Conservation (phyloP, 2,113 vertebrate genomes). For the Cochlearius cochlearius region DNA sequence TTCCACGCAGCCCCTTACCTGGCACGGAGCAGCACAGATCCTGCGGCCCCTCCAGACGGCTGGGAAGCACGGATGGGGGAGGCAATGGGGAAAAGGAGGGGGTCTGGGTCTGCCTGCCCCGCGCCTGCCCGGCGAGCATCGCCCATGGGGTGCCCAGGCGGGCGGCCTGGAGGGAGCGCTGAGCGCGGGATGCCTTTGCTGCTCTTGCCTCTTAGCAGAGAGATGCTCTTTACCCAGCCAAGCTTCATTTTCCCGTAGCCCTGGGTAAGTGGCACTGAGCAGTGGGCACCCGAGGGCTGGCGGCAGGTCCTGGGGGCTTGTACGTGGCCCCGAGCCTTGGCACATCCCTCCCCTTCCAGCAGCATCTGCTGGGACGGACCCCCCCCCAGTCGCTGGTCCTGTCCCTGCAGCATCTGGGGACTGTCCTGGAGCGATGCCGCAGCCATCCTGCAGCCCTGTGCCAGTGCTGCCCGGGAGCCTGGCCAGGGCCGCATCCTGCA, state of each 20-base stretch:
- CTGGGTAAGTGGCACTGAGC: not conserved
- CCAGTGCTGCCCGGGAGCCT: not conserved
- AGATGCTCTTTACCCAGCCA: not conserved
- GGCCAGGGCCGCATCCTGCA: not conserved
- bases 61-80: not conserved
- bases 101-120: not conserved
- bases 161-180: not conserved
- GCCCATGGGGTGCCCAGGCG: rapidly evolving
- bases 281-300: not conserved
- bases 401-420: not conserved
- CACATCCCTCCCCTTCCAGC: not conserved
- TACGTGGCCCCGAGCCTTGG: rapidly evolving
- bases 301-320: not conserved
- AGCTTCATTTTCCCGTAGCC: not conserved
- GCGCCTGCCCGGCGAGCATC: rapidly evolving
- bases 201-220: not conserved
- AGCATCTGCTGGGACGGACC: not conserved
- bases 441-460: not conserved
- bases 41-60: no score
- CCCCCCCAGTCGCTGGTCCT: not conserved
- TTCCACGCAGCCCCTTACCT: not conserved
- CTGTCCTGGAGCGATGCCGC: rapidly evolving
- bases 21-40: not conserved
- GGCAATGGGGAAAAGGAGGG: not conserved
- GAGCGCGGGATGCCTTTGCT: not conserved